Evolutionary conservation across 2,888 invertebrate species (phyloP).

Genomic region (Drosophila emarginata): DNA sequence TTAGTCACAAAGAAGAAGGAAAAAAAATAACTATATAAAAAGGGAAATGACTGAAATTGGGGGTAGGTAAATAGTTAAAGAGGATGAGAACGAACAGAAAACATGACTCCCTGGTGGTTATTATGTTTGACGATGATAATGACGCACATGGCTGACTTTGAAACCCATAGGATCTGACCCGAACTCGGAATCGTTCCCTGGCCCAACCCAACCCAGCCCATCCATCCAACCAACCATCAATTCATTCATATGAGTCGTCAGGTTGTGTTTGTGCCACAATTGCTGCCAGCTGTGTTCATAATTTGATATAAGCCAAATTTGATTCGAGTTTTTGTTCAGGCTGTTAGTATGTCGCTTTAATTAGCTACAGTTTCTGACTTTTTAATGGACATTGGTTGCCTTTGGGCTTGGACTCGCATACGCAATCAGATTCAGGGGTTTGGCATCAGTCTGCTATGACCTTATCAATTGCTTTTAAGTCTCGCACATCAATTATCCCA

Average conservation of each 20-base stretch:
- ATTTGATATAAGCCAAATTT: slow-evolving; percentile 74
- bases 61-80: slow-evolving; percentile 9
- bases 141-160: slow-evolving; percentile 58
- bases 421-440: slow-evolving; percentile 26
- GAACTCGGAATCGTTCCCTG: background rate
- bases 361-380: slow-evolving; percentile 76
- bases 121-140: slow-evolving; percentile 25
- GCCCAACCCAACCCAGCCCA: slow-evolving; percentile 13
- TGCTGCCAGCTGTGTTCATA: slow-evolving; percentile 75
- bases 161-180: slow-evolving; percentile 15
- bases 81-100: background rate
- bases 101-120: slow-evolving; percentile 57
- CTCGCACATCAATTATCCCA: slow-evolving; percentile 68
- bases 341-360: slow-evolving; percentile 54
- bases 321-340: slow-evolving; percentile 66
- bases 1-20: slow-evolving; percentile 52
- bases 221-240: background rate
- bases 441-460: slow-evolving; percentile 21
- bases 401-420: slow-evolving; percentile 9
- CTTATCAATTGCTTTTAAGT: slow-evolving; percentile 72
- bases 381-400: slow-evolving; percentile 55
- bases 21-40: slow-evolving; percentile 5
- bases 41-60: slow-evolving; percentile 7
- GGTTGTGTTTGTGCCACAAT: slow-evolving; percentile 49
- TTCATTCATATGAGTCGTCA: slow-evolving; percentile 57